phyloP scores from a whole-genome alignment of 2,888 invertebrate genomes.

The Malthinus flaveolus region DNA sequence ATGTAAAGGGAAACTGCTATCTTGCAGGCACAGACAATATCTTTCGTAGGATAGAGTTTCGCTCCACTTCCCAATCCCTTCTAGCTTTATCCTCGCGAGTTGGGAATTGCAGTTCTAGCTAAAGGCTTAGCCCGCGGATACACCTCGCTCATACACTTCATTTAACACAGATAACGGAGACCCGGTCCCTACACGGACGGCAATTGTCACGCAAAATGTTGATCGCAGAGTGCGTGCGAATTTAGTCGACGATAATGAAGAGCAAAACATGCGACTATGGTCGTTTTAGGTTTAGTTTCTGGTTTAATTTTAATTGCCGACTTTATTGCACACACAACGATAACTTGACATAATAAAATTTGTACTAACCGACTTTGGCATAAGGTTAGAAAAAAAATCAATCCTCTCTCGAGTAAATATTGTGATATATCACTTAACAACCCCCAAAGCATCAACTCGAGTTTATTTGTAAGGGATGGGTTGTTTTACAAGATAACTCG shows the following conservation, averaged over 20 bases:
- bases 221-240: constrained; percentile 52
- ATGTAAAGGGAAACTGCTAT: constrained; percentile 35
- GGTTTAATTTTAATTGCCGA: constrained; percentile 38
- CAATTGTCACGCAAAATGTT: constrained; percentile 46
- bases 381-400: too few species aligned
- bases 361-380: too few species aligned
- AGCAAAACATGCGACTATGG: constrained; percentile 46
- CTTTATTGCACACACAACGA: too few species aligned
- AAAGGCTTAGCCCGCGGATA: constrained; percentile 54
- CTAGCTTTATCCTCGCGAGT: constrained; percentile 49
- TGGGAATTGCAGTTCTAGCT: constrained; percentile 52
- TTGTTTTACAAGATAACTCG: too few species aligned
- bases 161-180: constrained; percentile 58
- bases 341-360: too few species aligned
- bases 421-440: too few species aligned
- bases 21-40: constrained; percentile 51
- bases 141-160: constrained; percentile 55
- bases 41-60: constrained; percentile 52
- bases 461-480: too few species aligned
- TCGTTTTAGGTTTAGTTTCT: constrained; percentile 44
- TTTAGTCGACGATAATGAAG: constrained; percentile 50
- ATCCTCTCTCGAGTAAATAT: too few species aligned
- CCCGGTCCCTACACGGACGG: constrained; percentile 38
- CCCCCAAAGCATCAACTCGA: too few species aligned
- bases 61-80: constrained; percentile 52